Percentiles rank a stretch among this genome's conserved stretches.
These are phyloP conservation scores for Ganaspis sp. DNA, from an alignment of 1,140 invertebrate species.

Conservation along the genomic window DNA sequence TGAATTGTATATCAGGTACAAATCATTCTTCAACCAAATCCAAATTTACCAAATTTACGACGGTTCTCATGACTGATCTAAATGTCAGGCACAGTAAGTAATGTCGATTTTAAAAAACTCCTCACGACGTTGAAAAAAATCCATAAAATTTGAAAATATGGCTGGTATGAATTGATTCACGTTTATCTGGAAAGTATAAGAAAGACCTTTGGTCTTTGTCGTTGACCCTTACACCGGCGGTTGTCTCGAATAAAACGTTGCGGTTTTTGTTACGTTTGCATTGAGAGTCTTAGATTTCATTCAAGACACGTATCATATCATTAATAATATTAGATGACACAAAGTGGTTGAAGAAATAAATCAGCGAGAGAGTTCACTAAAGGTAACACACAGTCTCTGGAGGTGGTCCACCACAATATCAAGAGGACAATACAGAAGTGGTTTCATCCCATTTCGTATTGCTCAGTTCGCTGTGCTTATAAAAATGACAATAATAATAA, in stretches of 20 bases:
- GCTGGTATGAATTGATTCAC: not conserved
- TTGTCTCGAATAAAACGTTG: constrained; percentile 25
- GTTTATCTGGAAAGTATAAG: not conserved
- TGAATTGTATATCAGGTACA: no score
- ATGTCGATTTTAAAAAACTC: not conserved
- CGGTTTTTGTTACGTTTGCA: constrained; percentile 9
- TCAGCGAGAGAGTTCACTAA: constrained; percentile 14
- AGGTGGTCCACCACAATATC: constrained; percentile 26
- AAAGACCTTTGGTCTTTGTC: no score
- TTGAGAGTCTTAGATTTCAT: constrained; percentile 3
- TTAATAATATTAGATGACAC: constrained; percentile 20
- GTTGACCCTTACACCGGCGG: not conserved
- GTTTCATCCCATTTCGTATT: constrained; percentile 15
- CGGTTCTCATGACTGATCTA: no score
- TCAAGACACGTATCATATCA: constrained; percentile 15
- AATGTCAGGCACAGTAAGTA: no score
- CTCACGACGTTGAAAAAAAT: not conserved
- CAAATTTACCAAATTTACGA: no score
- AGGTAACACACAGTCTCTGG: constrained; percentile 16
- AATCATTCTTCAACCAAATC: no score
- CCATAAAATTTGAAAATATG: constrained; percentile 3
- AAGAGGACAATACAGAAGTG: constrained; percentile 16
- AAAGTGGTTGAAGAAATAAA: constrained; percentile 25
- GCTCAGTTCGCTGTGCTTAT: not conserved
- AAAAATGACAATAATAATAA: not conserved